Evolutionary conservation across 1,140 invertebrate species (phyloP).

Genomic region (Centruroides vittatus): DNA sequence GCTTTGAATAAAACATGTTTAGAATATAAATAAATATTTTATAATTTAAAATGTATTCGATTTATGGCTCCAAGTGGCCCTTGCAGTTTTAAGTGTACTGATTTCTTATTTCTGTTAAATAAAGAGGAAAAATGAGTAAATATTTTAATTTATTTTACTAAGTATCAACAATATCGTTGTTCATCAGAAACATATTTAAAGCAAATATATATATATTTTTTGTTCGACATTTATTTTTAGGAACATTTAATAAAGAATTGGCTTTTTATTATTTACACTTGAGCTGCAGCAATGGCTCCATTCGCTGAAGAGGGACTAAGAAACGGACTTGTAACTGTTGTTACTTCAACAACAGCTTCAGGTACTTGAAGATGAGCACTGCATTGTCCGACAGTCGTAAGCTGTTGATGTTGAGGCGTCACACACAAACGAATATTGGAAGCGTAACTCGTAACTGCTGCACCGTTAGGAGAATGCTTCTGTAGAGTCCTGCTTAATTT

Average conservation of each 20-base stretch:
- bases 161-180: not conserved
- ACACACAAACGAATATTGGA: slow-evolving; percentile 24
- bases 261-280: slow-evolving; percentile 1
- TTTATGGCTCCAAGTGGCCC: too few relatives aligned
- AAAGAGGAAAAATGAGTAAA: too few relatives aligned
- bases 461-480: slow-evolving; percentile 7
- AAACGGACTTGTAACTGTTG: too few relatives aligned
- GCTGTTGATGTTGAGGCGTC: slow-evolving; percentile 1
- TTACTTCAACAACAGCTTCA: not conserved
- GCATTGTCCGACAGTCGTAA: slow-evolving; percentile 1
- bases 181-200: not conserved
- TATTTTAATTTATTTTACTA: not conserved
- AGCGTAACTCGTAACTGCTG: slow-evolving; percentile 25
- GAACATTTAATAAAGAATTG: not conserved
- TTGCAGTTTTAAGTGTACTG: too few relatives aligned
- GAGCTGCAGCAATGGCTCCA: slow-evolving; percentile 4
- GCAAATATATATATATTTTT: not conserved
- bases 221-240: not conserved
- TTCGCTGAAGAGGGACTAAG: too few relatives aligned
- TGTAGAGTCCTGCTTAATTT: slow-evolving; percentile 19
- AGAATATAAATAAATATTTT: not conserved
- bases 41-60: not conserved
- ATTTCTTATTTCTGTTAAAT: too few relatives aligned
- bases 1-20: not conserved
- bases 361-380: slow-evolving; percentile 9